These are phyloP conservation scores for Crotalus horridus DNA, from an alignment of 2,113 vertebrate species.

Conservation along the genomic window DNA sequence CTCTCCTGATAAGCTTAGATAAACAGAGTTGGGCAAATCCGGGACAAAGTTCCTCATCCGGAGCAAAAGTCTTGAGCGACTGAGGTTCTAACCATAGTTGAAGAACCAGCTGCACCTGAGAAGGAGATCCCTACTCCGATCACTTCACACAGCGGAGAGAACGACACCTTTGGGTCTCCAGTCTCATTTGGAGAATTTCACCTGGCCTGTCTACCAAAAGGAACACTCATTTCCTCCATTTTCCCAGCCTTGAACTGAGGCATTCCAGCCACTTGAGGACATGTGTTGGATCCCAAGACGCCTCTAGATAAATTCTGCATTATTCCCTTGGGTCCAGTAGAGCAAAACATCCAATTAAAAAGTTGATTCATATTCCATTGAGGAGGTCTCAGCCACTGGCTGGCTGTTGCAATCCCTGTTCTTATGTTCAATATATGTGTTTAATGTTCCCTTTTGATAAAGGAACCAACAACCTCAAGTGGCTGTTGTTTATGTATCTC, in stretches of 20 bases:
- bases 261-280: not conserved
- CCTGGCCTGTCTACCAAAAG: not conserved
- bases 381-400: conserved; percentile 2
- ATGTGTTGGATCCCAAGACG: not conserved
- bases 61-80: not conserved
- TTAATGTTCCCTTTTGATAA: conserved; percentile 3
- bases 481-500: not conserved
- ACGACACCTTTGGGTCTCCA: not conserved
- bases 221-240: not conserved
- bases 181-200: not conserved
- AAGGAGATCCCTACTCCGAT: not conserved
- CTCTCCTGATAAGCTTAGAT: not conserved
- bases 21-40: not conserved
- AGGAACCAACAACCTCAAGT: conserved; percentile 30
- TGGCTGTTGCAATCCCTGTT: not conserved
- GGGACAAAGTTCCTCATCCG: too few relatives aligned
- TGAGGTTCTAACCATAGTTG: not conserved
- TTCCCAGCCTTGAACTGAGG: not conserved
- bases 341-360: not conserved
- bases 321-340: not conserved
- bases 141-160: conserved; percentile 19
- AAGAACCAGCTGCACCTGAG: not conserved
- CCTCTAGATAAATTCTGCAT: not conserved
- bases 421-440: not conserved
- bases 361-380: not conserved